phyloP scores from a whole-genome alignment of 2,113 vertebrate genomes.

The Microtus montanus region DNA sequence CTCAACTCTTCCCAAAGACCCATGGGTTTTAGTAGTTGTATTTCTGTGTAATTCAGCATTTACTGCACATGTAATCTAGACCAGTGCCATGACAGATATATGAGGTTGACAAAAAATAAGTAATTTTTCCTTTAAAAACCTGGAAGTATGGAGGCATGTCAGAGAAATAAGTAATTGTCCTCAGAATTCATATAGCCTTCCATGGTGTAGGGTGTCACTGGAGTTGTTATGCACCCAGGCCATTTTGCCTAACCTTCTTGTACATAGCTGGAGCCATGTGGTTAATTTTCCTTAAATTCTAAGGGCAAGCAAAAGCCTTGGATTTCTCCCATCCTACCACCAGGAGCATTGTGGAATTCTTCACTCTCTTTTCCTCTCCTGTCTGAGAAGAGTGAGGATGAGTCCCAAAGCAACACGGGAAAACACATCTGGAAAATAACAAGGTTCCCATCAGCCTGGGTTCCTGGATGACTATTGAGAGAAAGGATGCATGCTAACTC shows the following conservation, averaged over 20 bases:
- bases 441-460: neutral
- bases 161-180: neutral
- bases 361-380: neutral
- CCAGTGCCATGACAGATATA: neutral
- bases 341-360: neutral
- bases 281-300: neutral
- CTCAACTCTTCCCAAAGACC: slow-evolving; percentile 39
- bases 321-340: neutral
- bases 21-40: neutral
- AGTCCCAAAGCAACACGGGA: neutral
- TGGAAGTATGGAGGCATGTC: neutral
- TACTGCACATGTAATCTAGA: neutral
- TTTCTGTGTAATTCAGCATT: slow-evolving; percentile 10
- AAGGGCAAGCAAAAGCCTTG: neutral
- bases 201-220: rapidly evolving
- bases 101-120: slow-evolving; percentile 40
- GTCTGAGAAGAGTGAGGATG: neutral
- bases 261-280: neutral
- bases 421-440: neutral
- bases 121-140: slow-evolving; percentile 18
- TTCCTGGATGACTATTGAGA: neutral
- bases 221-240: neutral
- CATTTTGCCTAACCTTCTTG: neutral
- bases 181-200: neutral
- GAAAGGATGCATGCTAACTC: neutral